phyloP scores from a whole-genome alignment of 2,888 invertebrate genomes.

The Lacanobia wlatinum region DNA sequence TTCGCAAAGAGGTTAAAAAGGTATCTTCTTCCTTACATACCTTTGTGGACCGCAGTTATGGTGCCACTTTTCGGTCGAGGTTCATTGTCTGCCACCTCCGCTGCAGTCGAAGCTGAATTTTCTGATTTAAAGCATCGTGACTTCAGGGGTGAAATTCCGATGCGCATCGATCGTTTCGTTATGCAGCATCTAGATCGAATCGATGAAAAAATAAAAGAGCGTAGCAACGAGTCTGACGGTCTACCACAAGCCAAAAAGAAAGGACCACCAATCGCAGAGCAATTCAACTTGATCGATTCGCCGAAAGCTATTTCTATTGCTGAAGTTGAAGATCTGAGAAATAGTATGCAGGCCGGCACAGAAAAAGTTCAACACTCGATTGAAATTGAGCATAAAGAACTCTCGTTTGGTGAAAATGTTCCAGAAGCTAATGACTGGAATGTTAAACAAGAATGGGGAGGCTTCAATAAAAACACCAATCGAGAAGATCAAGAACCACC shows the following conservation, averaged over 20 bases:
- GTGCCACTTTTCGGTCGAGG: conserved; percentile 8
- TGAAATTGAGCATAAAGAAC: not conserved
- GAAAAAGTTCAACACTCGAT: not conserved
- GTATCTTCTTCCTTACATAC: conserved; percentile 12
- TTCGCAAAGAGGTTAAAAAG: conserved; percentile 15
- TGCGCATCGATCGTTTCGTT: not conserved
- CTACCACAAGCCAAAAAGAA: not conserved
- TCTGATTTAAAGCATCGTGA: not conserved
- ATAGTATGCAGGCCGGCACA: not conserved
- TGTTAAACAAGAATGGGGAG: too few relatives aligned
- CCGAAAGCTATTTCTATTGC: not conserved
- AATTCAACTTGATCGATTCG: not conserved
- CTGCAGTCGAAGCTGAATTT: conserved; percentile 10
- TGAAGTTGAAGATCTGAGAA: not conserved
- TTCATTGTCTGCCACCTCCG: conserved; percentile 10
- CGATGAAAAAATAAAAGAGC: not conserved
- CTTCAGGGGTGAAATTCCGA: not conserved
- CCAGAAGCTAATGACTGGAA: not conserved
- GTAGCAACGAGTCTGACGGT: not conserved
- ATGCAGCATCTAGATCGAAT: not conserved
- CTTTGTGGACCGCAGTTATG: conserved; percentile 25
- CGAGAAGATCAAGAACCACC: too few relatives aligned
- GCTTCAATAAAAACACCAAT: too few relatives aligned
- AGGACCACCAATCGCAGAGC: too few relatives aligned
- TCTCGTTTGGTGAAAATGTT: too few relatives aligned